A percentile compares a stretch with the other conserved stretches of the same genome.
These are phyloP conservation scores for Nylanderia fulva DNA, from an alignment of 1,140 invertebrate species.

Conservation along the genomic window DNA sequence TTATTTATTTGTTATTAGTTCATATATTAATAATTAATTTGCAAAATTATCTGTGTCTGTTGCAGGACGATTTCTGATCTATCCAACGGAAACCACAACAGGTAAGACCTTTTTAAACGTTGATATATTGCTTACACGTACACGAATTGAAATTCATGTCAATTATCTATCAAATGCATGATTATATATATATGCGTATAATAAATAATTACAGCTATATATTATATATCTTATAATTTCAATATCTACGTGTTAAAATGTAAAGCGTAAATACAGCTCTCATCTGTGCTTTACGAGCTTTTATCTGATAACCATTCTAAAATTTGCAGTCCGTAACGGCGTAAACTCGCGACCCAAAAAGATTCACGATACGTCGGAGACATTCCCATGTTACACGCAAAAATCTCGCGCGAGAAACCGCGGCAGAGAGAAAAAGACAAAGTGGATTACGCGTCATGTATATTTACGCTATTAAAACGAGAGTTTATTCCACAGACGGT, in stretches of 20 bases:
- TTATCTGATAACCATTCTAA: not conserved
- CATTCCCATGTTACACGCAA: not conserved
- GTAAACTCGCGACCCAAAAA: not conserved
- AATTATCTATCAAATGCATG: not conserved
- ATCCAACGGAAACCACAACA: slow-evolving; percentile 69
- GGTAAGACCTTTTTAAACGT: slow-evolving; percentile 65
- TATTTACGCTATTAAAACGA: slow-evolving; percentile 49
- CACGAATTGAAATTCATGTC: not conserved
- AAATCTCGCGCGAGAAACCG: slow-evolving; percentile 3
- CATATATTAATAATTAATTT: slow-evolving; percentile 40
- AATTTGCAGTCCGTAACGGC: not conserved
- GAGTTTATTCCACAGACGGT: slow-evolving; percentile 59
- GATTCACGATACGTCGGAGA: slow-evolving; percentile 5
- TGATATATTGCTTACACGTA: not conserved
- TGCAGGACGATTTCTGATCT: slow-evolving; percentile 78
- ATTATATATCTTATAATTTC: not conserved
- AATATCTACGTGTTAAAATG: not conserved
- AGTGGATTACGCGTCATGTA: slow-evolving; percentile 53
- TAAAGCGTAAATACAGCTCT: not conserved
- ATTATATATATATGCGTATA: not conserved
- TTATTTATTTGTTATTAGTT: slow-evolving; percentile 13
- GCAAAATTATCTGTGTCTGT: slow-evolving; percentile 63
- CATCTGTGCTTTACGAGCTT: not conserved
- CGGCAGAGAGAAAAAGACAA: slow-evolving; percentile 45
- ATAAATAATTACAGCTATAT: not conserved